phyloP scores from a whole-genome alignment of 2,888 invertebrate genomes.

The Mythimna impura region DNA sequence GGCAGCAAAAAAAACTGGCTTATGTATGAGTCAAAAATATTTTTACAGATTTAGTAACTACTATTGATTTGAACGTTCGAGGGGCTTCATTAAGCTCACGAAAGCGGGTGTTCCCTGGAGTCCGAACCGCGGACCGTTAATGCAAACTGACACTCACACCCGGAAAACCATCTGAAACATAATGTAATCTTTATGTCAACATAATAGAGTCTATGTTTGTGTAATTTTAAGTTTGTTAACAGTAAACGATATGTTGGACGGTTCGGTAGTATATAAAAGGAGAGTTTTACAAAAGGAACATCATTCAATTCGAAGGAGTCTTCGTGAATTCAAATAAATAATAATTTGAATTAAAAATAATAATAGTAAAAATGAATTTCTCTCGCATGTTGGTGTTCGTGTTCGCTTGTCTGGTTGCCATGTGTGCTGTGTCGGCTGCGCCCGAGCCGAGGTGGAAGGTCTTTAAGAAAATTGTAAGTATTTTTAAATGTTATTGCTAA shows the following conservation, averaged over 20 bases:
- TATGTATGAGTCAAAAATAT: neutral
- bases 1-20: too few species aligned
- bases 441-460: constrained; percentile 65
- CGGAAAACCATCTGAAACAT: neutral
- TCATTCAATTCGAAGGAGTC: constrained; percentile 47
- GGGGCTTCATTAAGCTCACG: constrained; percentile 1
- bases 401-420: too few species aligned
- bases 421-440: too few species aligned
- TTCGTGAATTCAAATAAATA: constrained; percentile 17
- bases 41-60: neutral
- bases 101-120: constrained; percentile 52
- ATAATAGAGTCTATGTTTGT: constrained; percentile 11
- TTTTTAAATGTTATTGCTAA: neutral
- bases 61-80: neutral
- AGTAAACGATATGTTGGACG: neutral
- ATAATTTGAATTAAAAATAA: constrained; percentile 35
- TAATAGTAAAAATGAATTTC: constrained; percentile 74
- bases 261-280: constrained; percentile 44
- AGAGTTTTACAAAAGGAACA: constrained; percentile 24
- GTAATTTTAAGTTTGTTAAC: constrained; percentile 6
- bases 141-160: constrained; percentile 19
- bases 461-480: constrained; percentile 80
- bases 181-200: neutral
- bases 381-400: constrained; percentile 67
- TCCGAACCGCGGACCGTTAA: constrained; percentile 13